Evolutionary conservation across 37 sponge, comb jelly and placozoan genomes (phyloP).

Genomic region (Crambe crambe): DNA sequence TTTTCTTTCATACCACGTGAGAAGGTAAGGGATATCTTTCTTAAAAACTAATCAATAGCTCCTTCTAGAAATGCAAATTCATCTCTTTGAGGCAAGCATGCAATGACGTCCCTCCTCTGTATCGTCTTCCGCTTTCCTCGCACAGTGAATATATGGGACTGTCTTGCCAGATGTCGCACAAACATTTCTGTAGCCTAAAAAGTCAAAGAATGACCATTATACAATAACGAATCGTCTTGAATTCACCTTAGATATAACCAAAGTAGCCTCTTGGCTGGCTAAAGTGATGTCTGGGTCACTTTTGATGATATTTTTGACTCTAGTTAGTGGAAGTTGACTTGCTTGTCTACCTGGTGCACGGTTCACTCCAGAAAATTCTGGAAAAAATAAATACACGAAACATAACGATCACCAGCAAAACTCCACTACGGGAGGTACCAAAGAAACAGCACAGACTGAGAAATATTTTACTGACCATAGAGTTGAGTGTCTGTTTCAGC

Average conservation of each 20-base stretch:
- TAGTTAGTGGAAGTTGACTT: slow-evolving; percentile 54
- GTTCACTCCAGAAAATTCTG: neutral
- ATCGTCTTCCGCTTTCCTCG: slow-evolving; percentile 69
- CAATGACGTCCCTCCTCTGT: slow-evolving; percentile 59
- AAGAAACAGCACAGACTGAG: too few species aligned
- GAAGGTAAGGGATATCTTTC: too few species aligned
- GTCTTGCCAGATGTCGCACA: slow-evolving; percentile 34
- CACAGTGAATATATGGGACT: slow-evolving; percentile 42
- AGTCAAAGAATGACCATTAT: neutral
- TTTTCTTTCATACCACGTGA: too few species aligned
- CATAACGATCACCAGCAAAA: too few species aligned
- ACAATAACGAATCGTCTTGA: neutral
- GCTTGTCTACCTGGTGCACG: neutral
- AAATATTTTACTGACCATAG: too few species aligned
- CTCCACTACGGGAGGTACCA: too few species aligned
- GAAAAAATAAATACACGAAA: too few species aligned
- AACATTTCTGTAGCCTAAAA: slow-evolving; percentile 66
- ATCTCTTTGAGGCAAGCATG: slow-evolving; percentile 43
- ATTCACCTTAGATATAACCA: slow-evolving; percentile 60
- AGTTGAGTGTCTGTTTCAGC: too few species aligned
- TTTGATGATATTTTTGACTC: slow-evolving; percentile 72
- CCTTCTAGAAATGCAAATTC: slow-evolving; percentile 65
- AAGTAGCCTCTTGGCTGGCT: slow-evolving; percentile 59
- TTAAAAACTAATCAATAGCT: slow-evolving; percentile 35
- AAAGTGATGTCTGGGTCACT: slow-evolving; percentile 67